Percentiles rank a stretch among this genome's conserved stretches.
Conservation (phyloP, 1,140 invertebrate genomes). For the Zeugodacus cucurbitae region DNA sequence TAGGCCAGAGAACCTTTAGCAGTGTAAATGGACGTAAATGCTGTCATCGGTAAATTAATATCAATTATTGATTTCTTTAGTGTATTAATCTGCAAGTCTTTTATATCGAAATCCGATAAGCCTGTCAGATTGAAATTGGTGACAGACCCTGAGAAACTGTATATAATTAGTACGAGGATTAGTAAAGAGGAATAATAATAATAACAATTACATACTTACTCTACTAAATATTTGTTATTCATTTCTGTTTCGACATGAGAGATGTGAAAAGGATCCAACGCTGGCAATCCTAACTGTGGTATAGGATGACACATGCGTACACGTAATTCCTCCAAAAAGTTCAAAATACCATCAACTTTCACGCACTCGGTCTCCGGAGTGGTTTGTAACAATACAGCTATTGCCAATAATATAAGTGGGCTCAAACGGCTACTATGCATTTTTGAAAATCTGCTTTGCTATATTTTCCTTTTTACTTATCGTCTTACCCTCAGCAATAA, state of each 20-base stretch:
- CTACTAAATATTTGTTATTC: conserved; percentile 57
- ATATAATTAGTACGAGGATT: neutral
- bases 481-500: neutral
- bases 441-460: neutral
- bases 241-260: conserved; percentile 46
- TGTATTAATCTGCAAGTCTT: conserved; percentile 46
- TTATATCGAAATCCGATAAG: conserved; percentile 54
- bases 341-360: conserved; percentile 48
- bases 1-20: conserved; percentile 59
- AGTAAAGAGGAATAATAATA: neutral
- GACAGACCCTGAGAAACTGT: conserved; percentile 55
- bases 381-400: neutral
- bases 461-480: neutral
- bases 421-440: neutral
- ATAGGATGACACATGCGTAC: conserved; percentile 62
- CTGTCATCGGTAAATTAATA: conserved; percentile 53
- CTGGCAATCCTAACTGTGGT: conserved; percentile 56
- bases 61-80: conserved; percentile 49
- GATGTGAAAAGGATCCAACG: conserved; percentile 55
- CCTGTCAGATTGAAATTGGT: conserved; percentile 54
- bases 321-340: conserved; percentile 52
- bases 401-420: neutral
- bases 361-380: conserved; percentile 39
- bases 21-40: conserved; percentile 55
- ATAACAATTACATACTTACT: conserved; percentile 50